phyloP scores from a whole-genome alignment of 1,140 invertebrate genomes.

The Drosophila dunni region DNA sequence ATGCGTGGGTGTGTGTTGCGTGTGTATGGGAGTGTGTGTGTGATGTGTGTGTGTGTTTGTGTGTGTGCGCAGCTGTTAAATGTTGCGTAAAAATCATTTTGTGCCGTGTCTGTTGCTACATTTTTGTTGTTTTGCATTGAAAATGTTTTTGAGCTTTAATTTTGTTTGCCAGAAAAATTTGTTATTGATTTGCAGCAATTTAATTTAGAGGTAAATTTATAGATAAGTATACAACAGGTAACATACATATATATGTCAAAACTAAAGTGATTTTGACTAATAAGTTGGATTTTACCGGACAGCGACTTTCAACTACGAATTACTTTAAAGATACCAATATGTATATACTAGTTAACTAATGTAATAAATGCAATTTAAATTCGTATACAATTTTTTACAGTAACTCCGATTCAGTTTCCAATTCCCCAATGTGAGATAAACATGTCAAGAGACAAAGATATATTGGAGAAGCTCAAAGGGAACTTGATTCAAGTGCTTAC shows the following conservation, averaged over 20 bases:
- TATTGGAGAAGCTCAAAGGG: not conserved
- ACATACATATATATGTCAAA: no score
- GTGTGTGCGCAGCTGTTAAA: conserved; percentile 62
- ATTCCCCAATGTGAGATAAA: not conserved
- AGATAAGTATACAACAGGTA: conserved; percentile 28
- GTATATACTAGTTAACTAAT: no score
- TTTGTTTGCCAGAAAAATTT: conserved; percentile 3
- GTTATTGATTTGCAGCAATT: not conserved
- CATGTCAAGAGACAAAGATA: not conserved
- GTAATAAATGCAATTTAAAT: conserved; percentile 17
- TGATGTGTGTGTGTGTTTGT: not conserved
- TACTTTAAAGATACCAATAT: no score
- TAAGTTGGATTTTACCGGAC: no score
- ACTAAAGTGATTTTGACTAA: no score
- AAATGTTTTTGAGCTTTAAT: not conserved
- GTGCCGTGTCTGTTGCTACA: conserved; percentile 11
- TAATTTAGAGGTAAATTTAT: not conserved
- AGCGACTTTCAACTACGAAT: no score
- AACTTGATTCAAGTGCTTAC: conserved; percentile 14
- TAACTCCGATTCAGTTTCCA: conserved; percentile 8
- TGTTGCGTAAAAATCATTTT: conserved; percentile 65
- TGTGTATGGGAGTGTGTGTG: no score
- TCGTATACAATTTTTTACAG: conserved; percentile 8
- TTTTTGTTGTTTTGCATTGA: conserved; percentile 1
- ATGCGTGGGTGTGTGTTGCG: no score